Evolutionary conservation across 2,888 invertebrate species (phyloP), one percentile per base, ranked within the genome.

Genomic region (Amphiduros pacificus): DNA sequence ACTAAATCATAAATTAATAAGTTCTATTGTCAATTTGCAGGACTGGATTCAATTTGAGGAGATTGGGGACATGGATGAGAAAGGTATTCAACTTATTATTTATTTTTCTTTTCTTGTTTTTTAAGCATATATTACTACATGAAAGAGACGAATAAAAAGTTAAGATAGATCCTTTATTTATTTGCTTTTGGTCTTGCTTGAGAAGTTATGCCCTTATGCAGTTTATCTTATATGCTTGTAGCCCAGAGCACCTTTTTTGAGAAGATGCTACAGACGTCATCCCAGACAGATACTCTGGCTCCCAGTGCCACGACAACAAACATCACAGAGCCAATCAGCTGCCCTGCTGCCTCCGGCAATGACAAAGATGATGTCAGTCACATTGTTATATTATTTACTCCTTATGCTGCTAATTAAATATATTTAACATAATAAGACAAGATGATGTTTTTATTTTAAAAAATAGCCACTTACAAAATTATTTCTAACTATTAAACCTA

Each of bases 211-310:
- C n/a, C n/a, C n/a, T n/a, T n/a, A n/a, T n/a, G n/a, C n/a, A n/a
- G n/a, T n/a, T n/a, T n/a, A n/a, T n/a, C n/a, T n/a, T n/a, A n/a
- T n/a, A n/a, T n/a, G n/a, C n/a, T n/a, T n/a, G n/a, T n/a, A 91
- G 93, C 91, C 71, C 92, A 91, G 83, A 94, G 91, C 79, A 92
- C 91, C 87, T 91, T 94, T 87, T 89, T 14, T 90, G 90, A 77
- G 75, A 75, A 65, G 69, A 71, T 55, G 75, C 52, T 64, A 28
- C 60, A 70, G 28, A 69, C 73, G 22, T 82, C 83, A 32, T 86
- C 86, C 67, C 68, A 75, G 32, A 72, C 74, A 41, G 74, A 78
- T 9, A 11, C 9, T 36, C 9, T 14, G 14, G 36, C 36, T 17
- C 80, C 83, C 17, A 73, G 70, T 53, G 31, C 54, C 22, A 6